phyloP scores from a whole-genome alignment of 2,888 invertebrate species.

The Clostera curtula region DNA sequence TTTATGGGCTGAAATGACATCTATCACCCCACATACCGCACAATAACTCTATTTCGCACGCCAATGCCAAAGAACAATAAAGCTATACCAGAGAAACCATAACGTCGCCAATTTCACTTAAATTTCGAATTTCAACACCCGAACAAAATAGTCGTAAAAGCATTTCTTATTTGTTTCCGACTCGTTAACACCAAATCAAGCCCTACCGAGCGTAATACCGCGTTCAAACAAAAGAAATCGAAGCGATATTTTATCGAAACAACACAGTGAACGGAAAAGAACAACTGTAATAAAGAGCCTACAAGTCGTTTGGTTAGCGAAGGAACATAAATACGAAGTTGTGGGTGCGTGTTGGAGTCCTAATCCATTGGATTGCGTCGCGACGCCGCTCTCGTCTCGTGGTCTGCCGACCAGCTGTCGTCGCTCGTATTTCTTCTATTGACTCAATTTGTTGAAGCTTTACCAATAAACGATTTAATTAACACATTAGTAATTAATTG shows the following conservation, averaged over 20 bases:
- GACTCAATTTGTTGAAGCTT: slow-evolving; percentile 35
- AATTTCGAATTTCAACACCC: not conserved
- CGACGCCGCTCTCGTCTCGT: slow-evolving; percentile 33
- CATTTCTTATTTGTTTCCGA: not conserved
- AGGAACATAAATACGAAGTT: slow-evolving; percentile 63
- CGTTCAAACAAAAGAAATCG: slow-evolving; percentile 45
- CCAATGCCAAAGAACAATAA: too few relatives aligned
- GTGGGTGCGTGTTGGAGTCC: slow-evolving; percentile 55
- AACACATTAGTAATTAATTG: slow-evolving; percentile 5
- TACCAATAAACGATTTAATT: not conserved
- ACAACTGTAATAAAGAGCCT: slow-evolving; percentile 73
- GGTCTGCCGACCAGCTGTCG: slow-evolving; percentile 30
- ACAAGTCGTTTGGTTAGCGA: slow-evolving; percentile 69
- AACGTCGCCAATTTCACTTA: not conserved
- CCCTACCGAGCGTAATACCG: slow-evolving; percentile 27
- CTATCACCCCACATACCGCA: too few relatives aligned
- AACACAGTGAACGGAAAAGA: slow-evolving; percentile 62
- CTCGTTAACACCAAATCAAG: slow-evolving; percentile 16
- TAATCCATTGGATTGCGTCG: slow-evolving; percentile 63
- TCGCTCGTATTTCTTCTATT: slow-evolving; percentile 54
- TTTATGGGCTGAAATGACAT: too few relatives aligned
- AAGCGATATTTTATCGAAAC: slow-evolving; percentile 61
- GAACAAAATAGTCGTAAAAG: not conserved
- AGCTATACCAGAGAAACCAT: too few relatives aligned
- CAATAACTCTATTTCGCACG: too few relatives aligned